These are phyloP conservation scores for Tringa solitaria DNA, from an alignment of 2,113 vertebrate genomes.

Conservation along the genomic window DNA sequence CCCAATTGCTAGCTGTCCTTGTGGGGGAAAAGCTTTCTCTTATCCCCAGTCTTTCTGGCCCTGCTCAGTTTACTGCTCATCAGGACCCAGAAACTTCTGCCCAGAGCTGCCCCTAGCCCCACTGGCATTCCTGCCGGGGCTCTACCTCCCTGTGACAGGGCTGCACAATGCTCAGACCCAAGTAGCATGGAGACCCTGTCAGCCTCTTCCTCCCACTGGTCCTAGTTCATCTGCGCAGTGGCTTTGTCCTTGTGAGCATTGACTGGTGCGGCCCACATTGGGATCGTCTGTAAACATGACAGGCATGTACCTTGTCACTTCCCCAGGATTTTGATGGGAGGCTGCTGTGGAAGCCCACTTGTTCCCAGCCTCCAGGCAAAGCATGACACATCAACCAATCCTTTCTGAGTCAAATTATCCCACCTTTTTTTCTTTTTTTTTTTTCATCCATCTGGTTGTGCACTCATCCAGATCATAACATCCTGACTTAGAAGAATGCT, in stretches of 20 bases:
- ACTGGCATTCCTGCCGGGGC: rapidly evolving
- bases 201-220: neutral
- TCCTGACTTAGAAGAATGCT: neutral
- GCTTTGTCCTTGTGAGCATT: neutral
- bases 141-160: neutral
- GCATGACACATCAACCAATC: rapidly evolving
- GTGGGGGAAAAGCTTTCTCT: neutral
- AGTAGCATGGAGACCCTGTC: rapidly evolving
- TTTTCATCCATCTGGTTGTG: neutral
- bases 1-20: neutral
- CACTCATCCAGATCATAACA: neutral
- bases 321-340: neutral
- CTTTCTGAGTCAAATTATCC: neutral
- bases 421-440: rapidly evolving
- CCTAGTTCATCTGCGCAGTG: neutral
- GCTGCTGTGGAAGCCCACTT: neutral
- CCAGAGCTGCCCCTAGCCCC: neutral
- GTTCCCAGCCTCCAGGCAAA: neutral
- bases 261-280: rapidly evolving
- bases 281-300: neutral
- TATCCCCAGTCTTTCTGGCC: neutral
- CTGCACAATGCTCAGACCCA: rapidly evolving
- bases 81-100: neutral
- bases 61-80: neutral
- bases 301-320: neutral